A percentile compares a stretch with the other conserved stretches of the same genome.
phyloP scores from a whole-genome alignment of 2,113 vertebrate species.

The Capra hircus region DNA sequence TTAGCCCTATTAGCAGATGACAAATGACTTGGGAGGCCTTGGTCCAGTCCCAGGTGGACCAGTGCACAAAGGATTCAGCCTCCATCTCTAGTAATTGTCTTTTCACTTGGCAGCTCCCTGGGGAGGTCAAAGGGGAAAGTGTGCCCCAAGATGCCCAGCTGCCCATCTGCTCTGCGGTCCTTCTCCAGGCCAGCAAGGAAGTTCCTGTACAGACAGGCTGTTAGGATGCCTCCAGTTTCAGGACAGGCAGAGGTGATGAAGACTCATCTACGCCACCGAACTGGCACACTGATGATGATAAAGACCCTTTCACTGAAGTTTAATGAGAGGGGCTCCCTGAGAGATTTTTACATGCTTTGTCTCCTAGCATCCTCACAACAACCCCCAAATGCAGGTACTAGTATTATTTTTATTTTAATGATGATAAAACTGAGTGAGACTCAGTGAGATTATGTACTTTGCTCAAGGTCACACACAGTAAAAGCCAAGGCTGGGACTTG shows the following conservation, averaged over 20 bases:
- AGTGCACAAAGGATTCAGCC: background rate
- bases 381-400: too few species aligned
- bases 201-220: background rate
- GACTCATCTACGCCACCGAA: accelerated
- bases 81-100: background rate
- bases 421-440: background rate
- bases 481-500: background rate
- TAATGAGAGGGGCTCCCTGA: too few species aligned
- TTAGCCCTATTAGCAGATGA: background rate
- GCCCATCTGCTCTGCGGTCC: background rate
- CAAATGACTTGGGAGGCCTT: background rate
- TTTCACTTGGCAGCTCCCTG: background rate
- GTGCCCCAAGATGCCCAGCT: background rate
- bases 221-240: background rate
- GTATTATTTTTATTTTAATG: background rate
- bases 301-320: background rate
- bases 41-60: background rate
- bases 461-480: background rate
- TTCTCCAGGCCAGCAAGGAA: background rate
- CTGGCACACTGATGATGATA: accelerated
- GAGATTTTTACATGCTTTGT: accelerated
- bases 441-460: background rate
- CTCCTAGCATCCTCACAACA: background rate
- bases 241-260: background rate
- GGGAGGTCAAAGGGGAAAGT: background rate